phyloP scores from a whole-genome alignment of 1,140 invertebrate species.

The Drosophila bifasciata region DNA sequence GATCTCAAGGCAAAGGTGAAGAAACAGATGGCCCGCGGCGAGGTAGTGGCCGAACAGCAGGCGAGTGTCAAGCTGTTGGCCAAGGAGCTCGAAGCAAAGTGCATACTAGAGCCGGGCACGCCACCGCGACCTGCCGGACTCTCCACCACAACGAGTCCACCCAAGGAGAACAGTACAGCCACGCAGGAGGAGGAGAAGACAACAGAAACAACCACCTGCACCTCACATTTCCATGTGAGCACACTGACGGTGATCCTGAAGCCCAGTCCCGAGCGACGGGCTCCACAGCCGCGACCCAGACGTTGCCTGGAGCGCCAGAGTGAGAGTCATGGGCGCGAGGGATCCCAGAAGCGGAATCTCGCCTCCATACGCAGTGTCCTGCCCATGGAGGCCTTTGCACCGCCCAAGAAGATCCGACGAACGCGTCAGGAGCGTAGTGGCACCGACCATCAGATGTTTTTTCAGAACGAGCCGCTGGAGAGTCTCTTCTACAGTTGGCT shows the following conservation, averaged over 20 bases:
- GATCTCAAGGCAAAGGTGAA: conserved; percentile 59
- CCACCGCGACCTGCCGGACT: background rate
- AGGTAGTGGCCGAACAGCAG: conserved; percentile 67
- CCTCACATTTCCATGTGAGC: conserved; percentile 58
- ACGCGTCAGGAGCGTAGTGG: conserved; percentile 61
- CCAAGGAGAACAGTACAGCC: background rate
- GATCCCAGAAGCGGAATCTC: conserved; percentile 60
- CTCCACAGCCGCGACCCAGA: background rate
- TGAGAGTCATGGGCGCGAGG: conserved; percentile 9
- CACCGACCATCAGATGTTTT: conserved; percentile 56
- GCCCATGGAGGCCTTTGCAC: conserved; percentile 72
- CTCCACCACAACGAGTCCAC: background rate
- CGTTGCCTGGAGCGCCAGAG: conserved; percentile 18
- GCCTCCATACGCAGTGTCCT: conserved; percentile 55
- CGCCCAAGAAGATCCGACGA: conserved; percentile 78
- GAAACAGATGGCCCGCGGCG: conserved; percentile 65
- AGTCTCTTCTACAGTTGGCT: conserved; percentile 76
- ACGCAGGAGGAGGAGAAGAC: background rate
- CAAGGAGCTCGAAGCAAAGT: conserved; percentile 73
- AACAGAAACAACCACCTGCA: background rate
- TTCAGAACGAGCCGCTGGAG: conserved; percentile 73
- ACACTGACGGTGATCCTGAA: conserved; percentile 74
- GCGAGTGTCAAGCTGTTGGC: conserved; percentile 68
- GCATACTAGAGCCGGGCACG: conserved; percentile 27
- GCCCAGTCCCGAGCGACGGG: conserved; percentile 54